Conservation (phyloP, 2,888 invertebrate genomes). For the Chaitophorus viminalis region DNA sequence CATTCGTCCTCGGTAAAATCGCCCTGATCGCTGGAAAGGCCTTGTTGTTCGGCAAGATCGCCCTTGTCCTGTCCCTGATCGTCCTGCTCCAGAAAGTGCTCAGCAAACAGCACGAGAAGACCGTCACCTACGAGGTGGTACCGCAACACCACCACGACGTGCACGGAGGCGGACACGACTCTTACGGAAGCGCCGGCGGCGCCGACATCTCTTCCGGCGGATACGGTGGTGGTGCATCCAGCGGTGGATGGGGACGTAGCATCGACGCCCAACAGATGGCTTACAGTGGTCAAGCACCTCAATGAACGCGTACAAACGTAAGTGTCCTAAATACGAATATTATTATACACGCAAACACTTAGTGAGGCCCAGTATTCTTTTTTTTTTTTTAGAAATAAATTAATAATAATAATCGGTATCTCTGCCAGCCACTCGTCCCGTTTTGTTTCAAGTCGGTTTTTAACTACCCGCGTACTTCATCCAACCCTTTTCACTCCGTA, state of each 20-base stretch:
- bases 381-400: no score
- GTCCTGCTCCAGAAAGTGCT: constrained; percentile 86
- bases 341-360: no score
- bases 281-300: constrained; percentile 80
- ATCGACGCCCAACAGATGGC: constrained; percentile 79
- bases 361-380: no score
- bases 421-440: neutral
- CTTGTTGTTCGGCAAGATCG: constrained; percentile 84
- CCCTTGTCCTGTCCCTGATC: constrained; percentile 82
- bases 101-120: constrained; percentile 77
- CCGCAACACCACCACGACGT: constrained; percentile 83
- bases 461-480: neutral
- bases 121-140: constrained; percentile 88
- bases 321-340: no score
- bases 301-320: constrained; percentile 59
- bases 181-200: constrained; percentile 69
- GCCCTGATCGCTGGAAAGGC: constrained; percentile 89
- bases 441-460: neutral
- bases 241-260: constrained; percentile 74
- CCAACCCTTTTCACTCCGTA: no score
- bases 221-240: constrained; percentile 69
- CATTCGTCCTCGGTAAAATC: constrained; percentile 82
- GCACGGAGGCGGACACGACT: constrained; percentile 75
- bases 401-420: no score
- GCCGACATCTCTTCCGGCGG: constrained; percentile 71